phyloP scores from a whole-genome alignment of 53 echinoderm and acorn worm genomes.

The Temnopleurus reevesii region DNA sequence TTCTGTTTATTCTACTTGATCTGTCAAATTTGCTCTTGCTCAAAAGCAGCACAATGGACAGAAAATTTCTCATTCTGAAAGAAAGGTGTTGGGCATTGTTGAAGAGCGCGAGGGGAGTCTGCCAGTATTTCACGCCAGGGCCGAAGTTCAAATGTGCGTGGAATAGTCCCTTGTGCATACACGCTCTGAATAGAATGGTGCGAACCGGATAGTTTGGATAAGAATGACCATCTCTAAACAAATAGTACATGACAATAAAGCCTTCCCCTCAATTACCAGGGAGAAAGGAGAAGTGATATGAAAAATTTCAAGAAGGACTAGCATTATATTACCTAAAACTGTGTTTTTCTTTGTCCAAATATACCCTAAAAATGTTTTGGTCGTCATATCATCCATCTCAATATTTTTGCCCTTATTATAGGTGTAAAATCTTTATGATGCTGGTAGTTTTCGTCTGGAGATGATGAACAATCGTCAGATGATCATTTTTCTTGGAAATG shows the following conservation, averaged over 20 bases:
- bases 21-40: constrained; percentile 46
- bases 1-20: constrained; percentile 31
- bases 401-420: too few species aligned
- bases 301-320: background rate
- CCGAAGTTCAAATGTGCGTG: constrained; percentile 41
- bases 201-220: background rate
- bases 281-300: background rate
- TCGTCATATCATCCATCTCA: too few species aligned
- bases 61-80: background rate
- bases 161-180: constrained; percentile 39
- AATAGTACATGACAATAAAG: background rate
- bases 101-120: background rate
- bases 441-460: too few species aligned
- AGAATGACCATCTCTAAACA: constrained; percentile 14
- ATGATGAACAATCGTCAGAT: too few species aligned
- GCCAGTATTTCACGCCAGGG: constrained; percentile 17
- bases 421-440: too few species aligned
- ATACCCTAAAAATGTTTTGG: too few species aligned
- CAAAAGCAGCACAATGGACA: constrained; percentile 22
- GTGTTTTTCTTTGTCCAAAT: too few species aligned
- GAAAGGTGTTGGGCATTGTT: constrained; percentile 34
- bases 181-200: constrained; percentile 16
- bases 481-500: too few species aligned
- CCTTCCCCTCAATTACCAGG: background rate
- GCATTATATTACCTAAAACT: too few species aligned